phyloP scores from a whole-genome alignment of 2,888 invertebrate genomes.

The Eristalis intricaria region DNA sequence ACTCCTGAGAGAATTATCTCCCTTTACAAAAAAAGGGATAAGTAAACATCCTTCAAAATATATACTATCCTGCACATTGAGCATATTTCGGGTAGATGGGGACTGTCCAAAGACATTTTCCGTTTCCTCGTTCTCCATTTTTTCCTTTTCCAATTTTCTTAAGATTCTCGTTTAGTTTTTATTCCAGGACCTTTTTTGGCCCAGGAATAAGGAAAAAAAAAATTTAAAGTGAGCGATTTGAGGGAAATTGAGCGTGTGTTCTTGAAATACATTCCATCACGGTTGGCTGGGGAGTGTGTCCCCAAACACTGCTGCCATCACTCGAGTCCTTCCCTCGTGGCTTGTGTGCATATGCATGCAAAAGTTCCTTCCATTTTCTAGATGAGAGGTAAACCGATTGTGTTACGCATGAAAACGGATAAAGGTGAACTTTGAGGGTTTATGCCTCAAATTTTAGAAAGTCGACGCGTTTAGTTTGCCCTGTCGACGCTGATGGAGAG shows the following conservation, averaged over 20 bases:
- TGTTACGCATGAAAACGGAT: conserved; percentile 40
- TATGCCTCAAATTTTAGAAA: conserved; percentile 47
- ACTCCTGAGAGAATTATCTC: conserved; percentile 63
- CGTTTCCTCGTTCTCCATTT: conserved; percentile 7
- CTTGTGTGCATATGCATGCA: not conserved
- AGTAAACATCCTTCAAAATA: conserved; percentile 56
- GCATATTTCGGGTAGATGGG: conserved; percentile 55
- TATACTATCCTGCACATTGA: conserved; percentile 42
- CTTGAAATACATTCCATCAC: conserved; percentile 59
- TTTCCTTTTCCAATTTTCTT: conserved; percentile 52
- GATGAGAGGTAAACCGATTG: conserved; percentile 47
- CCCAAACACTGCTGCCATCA: not conserved
- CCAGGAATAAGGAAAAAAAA: conserved; percentile 36
- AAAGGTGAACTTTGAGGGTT: conserved; percentile 49
- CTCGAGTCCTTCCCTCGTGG: not conserved
- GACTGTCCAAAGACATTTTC: conserved; percentile 42
- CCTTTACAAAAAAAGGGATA: conserved; percentile 62
- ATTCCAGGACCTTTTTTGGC: conserved; percentile 41
- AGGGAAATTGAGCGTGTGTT: conserved; percentile 70
- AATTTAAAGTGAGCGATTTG: conserved; percentile 69
- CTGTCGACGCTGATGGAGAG: not conserved
- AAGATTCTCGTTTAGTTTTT: conserved; percentile 65
- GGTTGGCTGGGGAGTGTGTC: conserved; percentile 35
- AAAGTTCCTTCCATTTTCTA: not conserved
- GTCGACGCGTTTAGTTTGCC: conserved; percentile 43